Conservation (phyloP, 2,888 invertebrate species). For the Myopa testacea region DNA sequence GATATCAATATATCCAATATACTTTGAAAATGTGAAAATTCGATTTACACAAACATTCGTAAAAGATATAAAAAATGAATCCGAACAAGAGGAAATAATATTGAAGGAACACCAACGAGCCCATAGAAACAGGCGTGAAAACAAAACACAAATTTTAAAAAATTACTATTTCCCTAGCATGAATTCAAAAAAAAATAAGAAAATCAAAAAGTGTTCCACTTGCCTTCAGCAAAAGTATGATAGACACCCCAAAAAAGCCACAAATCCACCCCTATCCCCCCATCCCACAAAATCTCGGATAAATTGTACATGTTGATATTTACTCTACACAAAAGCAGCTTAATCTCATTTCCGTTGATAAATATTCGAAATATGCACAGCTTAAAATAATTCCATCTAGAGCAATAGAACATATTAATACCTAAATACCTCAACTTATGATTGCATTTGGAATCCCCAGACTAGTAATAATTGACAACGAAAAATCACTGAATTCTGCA, state of each 20-base stretch:
- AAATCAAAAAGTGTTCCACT: constrained; percentile 34
- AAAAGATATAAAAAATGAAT: no score
- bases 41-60: no score
- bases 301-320: constrained; percentile 47
- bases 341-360: neutral
- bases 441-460: no score
- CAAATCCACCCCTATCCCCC: constrained; percentile 39
- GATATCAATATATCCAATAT: no score
- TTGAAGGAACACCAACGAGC: constrained; percentile 29
- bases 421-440: constrained; percentile 41
- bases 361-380: constrained; percentile 39
- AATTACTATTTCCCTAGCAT: constrained; percentile 37
- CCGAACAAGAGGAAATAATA: no score
- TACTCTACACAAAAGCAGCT: no score
- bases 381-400: constrained; percentile 33
- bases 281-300: constrained; percentile 43
- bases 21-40: no score
- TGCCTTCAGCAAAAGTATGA: constrained; percentile 47
- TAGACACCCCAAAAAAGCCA: constrained; percentile 42
- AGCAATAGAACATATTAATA: constrained; percentile 40
- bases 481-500: no score
- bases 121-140: constrained; percentile 42
- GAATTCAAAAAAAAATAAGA: constrained; percentile 32
- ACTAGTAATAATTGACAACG: no score
- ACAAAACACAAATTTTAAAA: constrained; percentile 38